Evolutionary conservation across 2,888 invertebrate genomes (phyloP).

Genomic region (Limnephilus lunatus): DNA sequence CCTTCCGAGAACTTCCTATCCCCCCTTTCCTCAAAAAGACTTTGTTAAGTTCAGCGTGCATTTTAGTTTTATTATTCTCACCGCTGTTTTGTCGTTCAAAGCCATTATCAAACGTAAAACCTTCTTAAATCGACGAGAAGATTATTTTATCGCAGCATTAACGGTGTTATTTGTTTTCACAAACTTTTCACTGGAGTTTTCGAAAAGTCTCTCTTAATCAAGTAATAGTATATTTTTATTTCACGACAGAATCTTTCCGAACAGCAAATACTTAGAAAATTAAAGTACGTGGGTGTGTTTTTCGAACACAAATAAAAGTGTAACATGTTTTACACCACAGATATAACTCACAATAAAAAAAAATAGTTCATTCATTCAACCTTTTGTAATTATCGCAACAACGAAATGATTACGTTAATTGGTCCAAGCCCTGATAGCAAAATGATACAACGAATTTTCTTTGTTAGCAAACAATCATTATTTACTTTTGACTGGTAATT

Average conservation of each 20-base stretch:
- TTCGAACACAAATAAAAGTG: background rate
- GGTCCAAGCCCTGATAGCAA: background rate
- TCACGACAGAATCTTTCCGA: background rate
- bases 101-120: too few species aligned
- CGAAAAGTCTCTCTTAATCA: too few species aligned
- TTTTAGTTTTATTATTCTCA: too few species aligned
- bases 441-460: background rate
- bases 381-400: background rate
- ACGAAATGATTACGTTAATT: background rate
- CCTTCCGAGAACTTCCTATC: too few species aligned
- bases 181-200: too few species aligned
- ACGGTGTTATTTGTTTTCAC: too few species aligned
- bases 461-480: constrained; percentile 2
- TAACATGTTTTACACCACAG: background rate
- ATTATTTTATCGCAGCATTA: too few species aligned
- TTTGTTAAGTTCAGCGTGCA: too few species aligned
- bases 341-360: background rate
- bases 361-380: background rate
- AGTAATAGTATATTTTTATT: too few species aligned
- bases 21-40: too few species aligned
- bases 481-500: background rate
- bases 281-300: background rate
- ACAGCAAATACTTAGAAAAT: background rate
- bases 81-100: too few species aligned
- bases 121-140: too few species aligned